Conservation (phyloP, 2,797 vertebrate species). For the Lutjanus argentimaculatus region DNA sequence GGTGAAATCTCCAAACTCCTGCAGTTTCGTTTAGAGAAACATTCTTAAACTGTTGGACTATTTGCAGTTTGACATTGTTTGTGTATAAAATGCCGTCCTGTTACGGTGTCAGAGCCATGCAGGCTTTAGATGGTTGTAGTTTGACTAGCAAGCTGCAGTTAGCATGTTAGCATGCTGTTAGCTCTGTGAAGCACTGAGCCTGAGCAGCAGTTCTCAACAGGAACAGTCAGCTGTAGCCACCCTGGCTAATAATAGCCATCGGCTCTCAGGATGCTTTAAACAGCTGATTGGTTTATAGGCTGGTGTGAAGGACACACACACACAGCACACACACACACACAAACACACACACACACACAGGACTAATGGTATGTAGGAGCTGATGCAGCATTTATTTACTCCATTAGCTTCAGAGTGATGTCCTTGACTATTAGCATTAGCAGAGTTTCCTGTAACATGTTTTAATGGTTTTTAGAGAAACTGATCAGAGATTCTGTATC, state of each 20-base stretch:
- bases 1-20: too few relatives aligned
- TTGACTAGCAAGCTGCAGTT: neutral
- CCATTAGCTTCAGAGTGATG: neutral
- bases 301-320: slow-evolving; percentile 59
- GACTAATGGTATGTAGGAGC: slow-evolving; percentile 29
- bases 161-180: slow-evolving; percentile 32
- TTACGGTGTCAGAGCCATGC: neutral
- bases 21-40: too few relatives aligned
- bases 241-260: slow-evolving; percentile 67
- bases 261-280: slow-evolving; percentile 51
- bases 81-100: neutral
- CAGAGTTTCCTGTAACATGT: neutral
- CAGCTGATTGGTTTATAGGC: slow-evolving; percentile 75
- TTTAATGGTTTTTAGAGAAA: neutral
- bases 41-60: too few relatives aligned
- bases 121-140: neutral
- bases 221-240: slow-evolving; percentile 56
- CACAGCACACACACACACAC: slow-evolving; percentile 41
- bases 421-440: slow-evolving; percentile 1
- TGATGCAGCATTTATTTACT: slow-evolving; percentile 36
- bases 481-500: neutral
- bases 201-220: slow-evolving; percentile 34
- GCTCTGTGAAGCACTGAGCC: slow-evolving; percentile 2
- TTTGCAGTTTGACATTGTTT: too few relatives aligned
- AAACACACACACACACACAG: slow-evolving; percentile 30